Percentiles rank a stretch among this genome's conserved stretches.
Evolutionary conservation across 2,888 invertebrate genomes (phyloP).

Genomic region (Limnephilus lunatus): DNA sequence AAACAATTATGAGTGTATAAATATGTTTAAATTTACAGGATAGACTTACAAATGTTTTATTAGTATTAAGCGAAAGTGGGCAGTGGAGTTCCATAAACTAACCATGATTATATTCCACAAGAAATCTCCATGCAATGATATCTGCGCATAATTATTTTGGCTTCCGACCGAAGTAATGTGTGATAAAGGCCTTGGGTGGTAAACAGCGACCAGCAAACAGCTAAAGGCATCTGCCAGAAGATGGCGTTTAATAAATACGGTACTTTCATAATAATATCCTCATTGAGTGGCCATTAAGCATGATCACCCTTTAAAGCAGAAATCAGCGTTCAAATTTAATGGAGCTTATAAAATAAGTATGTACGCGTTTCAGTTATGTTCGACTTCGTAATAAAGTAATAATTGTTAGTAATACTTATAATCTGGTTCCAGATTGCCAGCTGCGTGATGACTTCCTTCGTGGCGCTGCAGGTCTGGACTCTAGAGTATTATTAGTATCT

Average conservation of each 20-base stretch:
- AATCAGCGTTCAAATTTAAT: slow-evolving; percentile 24
- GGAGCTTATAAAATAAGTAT: not conserved
- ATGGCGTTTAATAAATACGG: not conserved
- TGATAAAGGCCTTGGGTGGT: not conserved
- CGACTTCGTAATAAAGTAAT: not conserved
- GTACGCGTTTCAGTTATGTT: not conserved
- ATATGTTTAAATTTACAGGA: too few species aligned
- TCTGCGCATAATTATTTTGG: not conserved
- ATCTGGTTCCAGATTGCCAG: not conserved
- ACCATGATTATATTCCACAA: not conserved
- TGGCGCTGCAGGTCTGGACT: not conserved
- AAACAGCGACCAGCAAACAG: slow-evolving; percentile 2
- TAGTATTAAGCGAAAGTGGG: too few species aligned
- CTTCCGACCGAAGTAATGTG: not conserved
- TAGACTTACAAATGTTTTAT: too few species aligned
- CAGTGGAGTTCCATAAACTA: not conserved
- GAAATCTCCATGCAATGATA: not conserved
- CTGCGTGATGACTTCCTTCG: not conserved
- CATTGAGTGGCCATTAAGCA: not conserved
- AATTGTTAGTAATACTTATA: not conserved
- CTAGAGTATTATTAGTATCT: too few species aligned
- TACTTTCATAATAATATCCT: not conserved
- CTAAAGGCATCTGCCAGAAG: not conserved
- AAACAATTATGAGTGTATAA: too few species aligned
- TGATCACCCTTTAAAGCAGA: slow-evolving; percentile 16